phyloP scores from a whole-genome alignment of 2,113 vertebrate genomes.

The Daubentonia madagascariensis region DNA sequence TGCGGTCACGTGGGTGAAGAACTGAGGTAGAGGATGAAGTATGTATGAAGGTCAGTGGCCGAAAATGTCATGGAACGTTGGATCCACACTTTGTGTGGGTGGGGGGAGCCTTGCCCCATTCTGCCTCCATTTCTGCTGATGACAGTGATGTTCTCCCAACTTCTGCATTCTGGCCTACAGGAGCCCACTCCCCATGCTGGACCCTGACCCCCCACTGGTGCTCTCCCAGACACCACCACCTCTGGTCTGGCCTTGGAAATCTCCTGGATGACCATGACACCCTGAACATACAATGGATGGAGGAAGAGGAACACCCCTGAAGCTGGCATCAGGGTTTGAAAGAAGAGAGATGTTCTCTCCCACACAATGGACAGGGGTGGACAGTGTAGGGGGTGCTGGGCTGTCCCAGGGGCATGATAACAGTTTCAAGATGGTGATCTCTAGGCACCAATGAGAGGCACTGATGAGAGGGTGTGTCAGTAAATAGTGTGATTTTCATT shows the following conservation, averaged over 20 bases:
- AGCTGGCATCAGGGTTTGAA: background rate
- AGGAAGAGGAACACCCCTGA: background rate
- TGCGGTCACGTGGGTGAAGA: background rate
- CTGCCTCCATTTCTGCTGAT: background rate
- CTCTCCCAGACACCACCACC: background rate
- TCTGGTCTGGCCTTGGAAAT: background rate
- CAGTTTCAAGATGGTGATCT: background rate
- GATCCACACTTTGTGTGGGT: background rate
- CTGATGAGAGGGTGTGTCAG: background rate
- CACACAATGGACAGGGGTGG: background rate
- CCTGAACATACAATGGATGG: background rate
- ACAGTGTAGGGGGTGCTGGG: background rate
- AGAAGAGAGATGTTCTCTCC: background rate
- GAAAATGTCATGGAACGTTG: background rate
- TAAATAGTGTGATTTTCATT: background rate
- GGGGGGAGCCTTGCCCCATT: background rate
- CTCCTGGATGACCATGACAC: background rate
- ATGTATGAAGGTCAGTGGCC: background rate
- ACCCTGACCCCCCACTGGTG: background rate
- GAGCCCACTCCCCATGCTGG: background rate
- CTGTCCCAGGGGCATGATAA: background rate
- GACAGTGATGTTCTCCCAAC: background rate
- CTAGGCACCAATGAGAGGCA: too few species aligned
- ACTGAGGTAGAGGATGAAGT: background rate
- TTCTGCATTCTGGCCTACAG: background rate